These are phyloP conservation scores for Pseudochirops cupreus DNA, from an alignment of 2,797 vertebrate genomes.

Conservation along the genomic window DNA sequence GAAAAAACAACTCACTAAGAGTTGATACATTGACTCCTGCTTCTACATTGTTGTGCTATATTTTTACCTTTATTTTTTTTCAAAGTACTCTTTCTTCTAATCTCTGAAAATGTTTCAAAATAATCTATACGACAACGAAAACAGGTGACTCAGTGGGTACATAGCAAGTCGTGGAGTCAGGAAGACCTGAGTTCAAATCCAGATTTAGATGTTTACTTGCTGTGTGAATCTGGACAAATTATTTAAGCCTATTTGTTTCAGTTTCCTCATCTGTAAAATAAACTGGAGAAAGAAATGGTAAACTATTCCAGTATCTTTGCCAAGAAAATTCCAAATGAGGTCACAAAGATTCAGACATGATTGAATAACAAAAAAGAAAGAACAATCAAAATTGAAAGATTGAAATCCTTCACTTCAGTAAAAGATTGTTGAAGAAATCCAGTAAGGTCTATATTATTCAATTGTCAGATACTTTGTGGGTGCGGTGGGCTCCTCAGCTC, in stretches of 20 bases:
- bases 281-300: neutral
- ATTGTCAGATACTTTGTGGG: neutral
- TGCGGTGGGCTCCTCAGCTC: neutral
- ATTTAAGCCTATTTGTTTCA: neutral
- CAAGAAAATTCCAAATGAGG: neutral
- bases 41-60: too few relatives aligned
- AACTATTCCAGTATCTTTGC: neutral
- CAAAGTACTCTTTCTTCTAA: neutral
- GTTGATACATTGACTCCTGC: neutral
- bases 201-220: neutral
- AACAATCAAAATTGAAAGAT: neutral
- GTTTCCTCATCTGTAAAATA: neutral
- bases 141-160: neutral
- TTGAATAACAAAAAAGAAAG: neutral
- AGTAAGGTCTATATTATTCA: neutral
- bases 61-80: neutral
- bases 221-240: neutral
- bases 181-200: neutral
- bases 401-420: neutral
- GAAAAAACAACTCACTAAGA: neutral
- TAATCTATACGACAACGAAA: neutral
- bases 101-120: neutral
- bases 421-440: neutral
- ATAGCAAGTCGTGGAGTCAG: neutral
- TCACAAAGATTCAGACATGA: neutral